Percentiles rank a stretch among this genome's conserved stretches.
phyloP scores from a whole-genome alignment of 2,888 invertebrate genomes.

The Sabellastarte sp. region DNA sequence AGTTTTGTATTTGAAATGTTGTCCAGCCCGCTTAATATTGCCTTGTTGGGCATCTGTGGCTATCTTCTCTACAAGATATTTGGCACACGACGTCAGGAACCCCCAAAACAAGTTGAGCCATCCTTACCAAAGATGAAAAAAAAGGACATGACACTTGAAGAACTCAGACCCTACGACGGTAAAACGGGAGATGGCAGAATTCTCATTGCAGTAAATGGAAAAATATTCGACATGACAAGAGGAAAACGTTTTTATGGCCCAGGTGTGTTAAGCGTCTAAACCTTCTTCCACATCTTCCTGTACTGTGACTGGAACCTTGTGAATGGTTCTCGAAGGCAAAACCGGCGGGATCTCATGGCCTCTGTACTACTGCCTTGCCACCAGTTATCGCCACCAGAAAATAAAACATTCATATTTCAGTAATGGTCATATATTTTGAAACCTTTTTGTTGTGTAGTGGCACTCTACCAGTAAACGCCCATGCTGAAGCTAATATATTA shows the following conservation, averaged over 20 bases:
- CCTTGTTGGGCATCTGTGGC: slow-evolving; percentile 70
- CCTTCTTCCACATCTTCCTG: too few relatives aligned
- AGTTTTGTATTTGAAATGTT: slow-evolving; percentile 9
- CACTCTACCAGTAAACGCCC: too few relatives aligned
- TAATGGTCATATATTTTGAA: too few relatives aligned
- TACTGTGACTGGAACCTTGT: too few relatives aligned
- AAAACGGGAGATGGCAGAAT: slow-evolving; percentile 76
- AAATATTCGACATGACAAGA: slow-evolving; percentile 87
- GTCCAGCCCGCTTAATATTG: slow-evolving; percentile 71
- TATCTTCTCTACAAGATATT: slow-evolving; percentile 76
- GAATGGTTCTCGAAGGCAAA: too few relatives aligned
- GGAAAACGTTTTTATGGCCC: slow-evolving; percentile 91
- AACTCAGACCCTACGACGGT: slow-evolving; percentile 84
- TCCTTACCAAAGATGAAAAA: slow-evolving; percentile 77
- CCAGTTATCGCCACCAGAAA: too few relatives aligned
- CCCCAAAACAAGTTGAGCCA: slow-evolving; percentile 61
- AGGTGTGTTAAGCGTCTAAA: too few relatives aligned
- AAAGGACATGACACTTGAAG: slow-evolving; percentile 84
- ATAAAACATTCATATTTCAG: too few relatives aligned
- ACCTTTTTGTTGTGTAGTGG: too few relatives aligned
- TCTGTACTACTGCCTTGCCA: too few relatives aligned
- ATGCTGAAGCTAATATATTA: too few relatives aligned
- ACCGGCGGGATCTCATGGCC: too few relatives aligned
- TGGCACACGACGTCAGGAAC: slow-evolving; percentile 42
- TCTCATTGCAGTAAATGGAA: slow-evolving; percentile 89